Evolutionary conservation across 2,113 vertebrate species (phyloP).

Genomic region (Thunnus maccoyii): DNA sequence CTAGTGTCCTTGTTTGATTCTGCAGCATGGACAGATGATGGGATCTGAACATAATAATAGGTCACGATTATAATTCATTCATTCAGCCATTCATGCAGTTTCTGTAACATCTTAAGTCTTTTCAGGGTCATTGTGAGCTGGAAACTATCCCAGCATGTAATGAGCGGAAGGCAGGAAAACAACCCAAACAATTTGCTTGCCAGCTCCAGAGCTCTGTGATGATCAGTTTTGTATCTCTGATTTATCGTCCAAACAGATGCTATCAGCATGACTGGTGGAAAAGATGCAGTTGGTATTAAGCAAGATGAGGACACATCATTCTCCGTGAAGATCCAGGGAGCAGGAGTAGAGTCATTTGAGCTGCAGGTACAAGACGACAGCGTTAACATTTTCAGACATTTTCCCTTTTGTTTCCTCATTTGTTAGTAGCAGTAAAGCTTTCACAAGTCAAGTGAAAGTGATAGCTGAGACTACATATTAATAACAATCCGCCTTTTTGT

Average conservation of each 20-base stretch:
- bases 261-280: conserved; percentile 36
- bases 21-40: neutral
- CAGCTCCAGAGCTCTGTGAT: conserved; percentile 2
- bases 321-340: conserved; percentile 85
- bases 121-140: neutral
- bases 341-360: conserved; percentile 85
- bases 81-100: neutral
- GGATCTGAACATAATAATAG: neutral
- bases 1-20: neutral
- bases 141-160: neutral
- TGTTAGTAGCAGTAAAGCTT: no score
- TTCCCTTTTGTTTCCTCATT: neutral
- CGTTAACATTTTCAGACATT: neutral
- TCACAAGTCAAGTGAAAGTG: no score
- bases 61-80: neutral
- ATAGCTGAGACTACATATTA: neutral
- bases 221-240: conserved; percentile 25
- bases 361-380: conserved; percentile 76
- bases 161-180: conserved; percentile 11
- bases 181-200: neutral
- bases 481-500: no score
- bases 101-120: neutral
- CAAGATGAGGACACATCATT: conserved; percentile 75
- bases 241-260: conserved; percentile 62
- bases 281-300: conserved; percentile 33